These are phyloP conservation scores for Drosophila conformis DNA, from an alignment of 2,888 invertebrate species.

Conservation along the genomic window DNA sequence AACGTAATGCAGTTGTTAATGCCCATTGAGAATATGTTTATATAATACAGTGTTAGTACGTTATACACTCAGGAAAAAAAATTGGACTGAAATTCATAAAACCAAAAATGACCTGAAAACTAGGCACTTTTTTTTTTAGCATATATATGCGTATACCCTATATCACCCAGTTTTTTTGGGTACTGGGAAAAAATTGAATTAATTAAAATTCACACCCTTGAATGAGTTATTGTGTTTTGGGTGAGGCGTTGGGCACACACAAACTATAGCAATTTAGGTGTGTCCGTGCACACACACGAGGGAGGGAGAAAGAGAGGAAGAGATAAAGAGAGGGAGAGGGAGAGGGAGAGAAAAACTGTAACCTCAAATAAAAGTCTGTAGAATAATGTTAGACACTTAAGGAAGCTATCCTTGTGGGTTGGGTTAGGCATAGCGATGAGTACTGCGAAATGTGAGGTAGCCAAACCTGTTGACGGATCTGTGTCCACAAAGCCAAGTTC, in stretches of 20 bases:
- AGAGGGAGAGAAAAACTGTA: background rate
- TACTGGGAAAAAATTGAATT: slow-evolving; percentile 24
- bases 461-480: slow-evolving; percentile 27
- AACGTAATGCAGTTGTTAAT: background rate
- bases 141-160: background rate
- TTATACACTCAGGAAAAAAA: background rate
- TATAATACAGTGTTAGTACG: too few relatives aligned
- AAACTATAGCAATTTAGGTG: slow-evolving; percentile 1
- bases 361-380: too few relatives aligned
- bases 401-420: background rate
- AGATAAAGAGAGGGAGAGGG: background rate
- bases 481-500: slow-evolving; percentile 16
- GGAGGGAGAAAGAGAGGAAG: background rate
- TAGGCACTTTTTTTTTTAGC: background rate
- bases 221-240: slow-evolving; percentile 8
- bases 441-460: slow-evolving; percentile 35
- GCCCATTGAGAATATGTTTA: background rate
- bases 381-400: background rate
- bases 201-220: slow-evolving; percentile 32
- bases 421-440: background rate
- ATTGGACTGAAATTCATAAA: background rate
- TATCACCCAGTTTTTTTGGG: background rate
- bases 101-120: too few relatives aligned
- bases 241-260: background rate
- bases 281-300: background rate